A percentile compares a stretch with the other conserved stretches of the same genome.
These are phyloP conservation scores for Drosophila prosaltans DNA, from an alignment of 1,140 invertebrate species.

Conservation along the genomic window DNA sequence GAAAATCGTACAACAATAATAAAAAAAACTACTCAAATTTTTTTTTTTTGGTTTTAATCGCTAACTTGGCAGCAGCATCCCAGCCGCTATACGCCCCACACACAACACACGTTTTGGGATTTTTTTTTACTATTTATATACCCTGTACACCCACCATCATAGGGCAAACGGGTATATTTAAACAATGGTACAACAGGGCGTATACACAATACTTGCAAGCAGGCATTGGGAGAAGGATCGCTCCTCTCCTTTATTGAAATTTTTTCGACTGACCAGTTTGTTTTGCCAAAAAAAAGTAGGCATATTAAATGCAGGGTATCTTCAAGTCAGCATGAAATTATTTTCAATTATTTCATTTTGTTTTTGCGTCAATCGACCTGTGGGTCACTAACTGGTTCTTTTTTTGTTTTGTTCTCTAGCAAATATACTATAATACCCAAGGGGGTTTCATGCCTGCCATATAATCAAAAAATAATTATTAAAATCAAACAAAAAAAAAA, in stretches of 20 bases:
- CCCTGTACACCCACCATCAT: neutral
- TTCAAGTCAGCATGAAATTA: neutral
- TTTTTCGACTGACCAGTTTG: no score
- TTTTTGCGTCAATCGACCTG: neutral
- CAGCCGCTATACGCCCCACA: neutral
- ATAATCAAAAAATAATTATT: no score
- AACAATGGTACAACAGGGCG: no score
- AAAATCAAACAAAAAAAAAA: no score
- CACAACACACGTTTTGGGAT: neutral
- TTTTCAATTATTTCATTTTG: no score
- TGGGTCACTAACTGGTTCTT: conserved; percentile 3
- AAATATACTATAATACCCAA: neutral
- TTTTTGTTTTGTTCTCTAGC: neutral
- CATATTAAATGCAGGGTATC: neutral
- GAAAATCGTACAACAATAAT: conserved; percentile 37
- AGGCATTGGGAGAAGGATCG: no score
- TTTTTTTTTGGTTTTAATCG: conserved; percentile 41
- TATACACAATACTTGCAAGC: no score
- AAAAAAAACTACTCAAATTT: conserved; percentile 49
- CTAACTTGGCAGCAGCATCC: conserved; percentile 12
- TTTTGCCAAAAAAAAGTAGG: no score
- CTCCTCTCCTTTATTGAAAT: no score
- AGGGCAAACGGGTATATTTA: no score
- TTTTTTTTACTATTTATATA: neutral
- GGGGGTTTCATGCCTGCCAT: neutral